phyloP scores from a whole-genome alignment of 2,888 invertebrate species.

The Machimus rusticus region DNA sequence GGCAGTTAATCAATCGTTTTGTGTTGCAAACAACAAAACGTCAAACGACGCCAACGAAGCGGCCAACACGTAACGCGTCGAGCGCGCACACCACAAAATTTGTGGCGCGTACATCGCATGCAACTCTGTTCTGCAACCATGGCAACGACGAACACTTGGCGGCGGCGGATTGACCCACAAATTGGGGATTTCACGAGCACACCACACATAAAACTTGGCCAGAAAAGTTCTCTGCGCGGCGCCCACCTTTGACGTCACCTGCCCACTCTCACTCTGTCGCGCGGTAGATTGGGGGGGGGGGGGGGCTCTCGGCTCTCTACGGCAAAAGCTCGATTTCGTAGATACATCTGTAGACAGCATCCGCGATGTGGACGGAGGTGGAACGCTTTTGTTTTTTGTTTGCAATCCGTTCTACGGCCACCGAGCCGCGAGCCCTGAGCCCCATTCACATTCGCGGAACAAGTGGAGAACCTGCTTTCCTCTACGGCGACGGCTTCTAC shows the following conservation, averaged over 20 bases:
- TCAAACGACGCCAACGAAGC: background rate
- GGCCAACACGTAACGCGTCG: background rate
- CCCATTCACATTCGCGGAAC: background rate
- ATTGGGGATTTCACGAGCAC: background rate
- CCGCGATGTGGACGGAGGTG: background rate
- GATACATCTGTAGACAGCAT: background rate
- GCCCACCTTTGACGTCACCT: background rate
- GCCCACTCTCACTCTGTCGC: background rate
- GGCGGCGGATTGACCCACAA: background rate
- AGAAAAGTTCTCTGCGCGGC: background rate
- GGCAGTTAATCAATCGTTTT: background rate
- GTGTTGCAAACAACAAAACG: background rate
- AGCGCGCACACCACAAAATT: background rate
- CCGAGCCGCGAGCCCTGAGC: background rate
- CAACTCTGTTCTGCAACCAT: background rate
- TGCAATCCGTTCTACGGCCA: background rate
- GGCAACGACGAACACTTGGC: background rate
- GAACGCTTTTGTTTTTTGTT: background rate
- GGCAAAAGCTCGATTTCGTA: background rate
- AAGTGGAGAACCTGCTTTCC: background rate
- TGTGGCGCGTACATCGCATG: background rate
- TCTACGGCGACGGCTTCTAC: background rate
- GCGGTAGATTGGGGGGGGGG: no score
- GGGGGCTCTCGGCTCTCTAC: background rate
- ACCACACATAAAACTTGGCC: background rate